Evolutionary conservation across 2,888 invertebrate genomes (phyloP), one percentile per base, ranked within the genome.

Genomic region (Patella pellucida): DNA sequence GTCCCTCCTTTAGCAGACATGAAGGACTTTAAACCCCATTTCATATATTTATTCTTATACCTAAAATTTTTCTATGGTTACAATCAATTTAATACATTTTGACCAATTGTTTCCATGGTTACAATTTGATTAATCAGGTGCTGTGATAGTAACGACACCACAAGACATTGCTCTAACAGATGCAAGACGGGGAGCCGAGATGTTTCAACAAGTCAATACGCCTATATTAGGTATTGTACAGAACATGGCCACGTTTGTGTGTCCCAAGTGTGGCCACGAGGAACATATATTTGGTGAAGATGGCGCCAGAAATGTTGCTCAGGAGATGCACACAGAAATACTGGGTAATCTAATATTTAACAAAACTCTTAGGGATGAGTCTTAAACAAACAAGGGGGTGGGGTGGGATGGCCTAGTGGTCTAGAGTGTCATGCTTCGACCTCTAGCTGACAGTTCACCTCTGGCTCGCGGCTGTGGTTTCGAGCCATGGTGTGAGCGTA

Each of bases 101-200:
- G 41, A 41, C 41, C 41, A 41, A 41, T n/a, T n/a, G n/a, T n/a
- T 70, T 16, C 52, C 16, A 19, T 56, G 16, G 79, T 89, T 27
- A 27, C 27, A 27, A 27, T 27, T 41, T 41, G 41, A 41, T 9
- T 9, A 41, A 41, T 69, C 89, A 94, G 95, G 96, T 23, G 96
- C 95, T 5, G 88, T 98, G n/a, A 92, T 98, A 71, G 96, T 98
- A 0, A 96, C 97, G 12, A 98, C 97, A 0, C 97, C 98, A 0
- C 98, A 98, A 90, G 94, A 94, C 74, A 95, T 97, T 2, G 95
- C 98, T 0, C 89, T 97, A 9, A 94, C 96, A 88, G 97, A 98
- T 41, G 95, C 97, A 0, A 93, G 94, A 85, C 93, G 96, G 84
- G 97, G 97, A 15, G 95, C 95, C 0, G 94, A 94, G 84, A 97